Evolutionary conservation across 2,888 invertebrate genomes (phyloP).

Genomic region (Fabriciana adippe): DNA sequence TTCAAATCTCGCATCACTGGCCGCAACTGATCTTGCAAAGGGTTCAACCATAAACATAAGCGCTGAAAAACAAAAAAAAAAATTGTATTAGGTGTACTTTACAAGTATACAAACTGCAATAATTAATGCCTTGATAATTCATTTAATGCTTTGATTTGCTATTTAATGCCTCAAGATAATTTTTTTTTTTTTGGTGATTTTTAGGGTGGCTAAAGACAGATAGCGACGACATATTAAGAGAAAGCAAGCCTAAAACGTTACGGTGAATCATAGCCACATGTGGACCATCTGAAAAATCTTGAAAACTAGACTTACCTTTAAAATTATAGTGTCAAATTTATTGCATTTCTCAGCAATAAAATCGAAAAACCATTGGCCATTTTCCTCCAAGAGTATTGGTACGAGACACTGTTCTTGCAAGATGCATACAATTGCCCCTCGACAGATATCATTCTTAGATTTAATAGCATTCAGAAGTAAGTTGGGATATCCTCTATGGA

Average conservation of each 20-base stretch:
- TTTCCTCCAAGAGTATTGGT: slow-evolving; percentile 66
- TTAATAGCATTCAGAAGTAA: slow-evolving; percentile 61
- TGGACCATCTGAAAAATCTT: slow-evolving; percentile 18
- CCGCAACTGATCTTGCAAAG: slow-evolving; percentile 73
- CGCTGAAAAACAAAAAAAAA: slow-evolving; percentile 53
- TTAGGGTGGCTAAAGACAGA: no score
- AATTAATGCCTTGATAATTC: no score
- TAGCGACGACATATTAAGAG: no score
- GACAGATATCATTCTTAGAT: slow-evolving; percentile 57
- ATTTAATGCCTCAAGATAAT: no score
- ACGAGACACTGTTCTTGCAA: slow-evolving; percentile 60
- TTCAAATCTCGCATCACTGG: slow-evolving; percentile 72
- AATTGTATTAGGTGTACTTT: no score
- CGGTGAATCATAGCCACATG: no score
- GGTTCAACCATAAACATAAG: slow-evolving; percentile 73
- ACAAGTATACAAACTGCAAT: no score
- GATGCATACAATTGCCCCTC: slow-evolving; percentile 63
- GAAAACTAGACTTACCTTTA: slow-evolving; percentile 70
- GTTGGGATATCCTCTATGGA: slow-evolving; percentile 63
- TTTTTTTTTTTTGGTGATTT: no score
- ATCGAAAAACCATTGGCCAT: slow-evolving; percentile 75
- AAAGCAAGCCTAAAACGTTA: no score
- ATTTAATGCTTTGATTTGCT: no score
- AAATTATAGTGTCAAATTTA: slow-evolving; percentile 75
- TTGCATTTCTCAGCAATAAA: slow-evolving; percentile 78